Evolutionary conservation across 2,888 invertebrate genomes (phyloP).

Genomic region (Metacarcinus magister): DNA sequence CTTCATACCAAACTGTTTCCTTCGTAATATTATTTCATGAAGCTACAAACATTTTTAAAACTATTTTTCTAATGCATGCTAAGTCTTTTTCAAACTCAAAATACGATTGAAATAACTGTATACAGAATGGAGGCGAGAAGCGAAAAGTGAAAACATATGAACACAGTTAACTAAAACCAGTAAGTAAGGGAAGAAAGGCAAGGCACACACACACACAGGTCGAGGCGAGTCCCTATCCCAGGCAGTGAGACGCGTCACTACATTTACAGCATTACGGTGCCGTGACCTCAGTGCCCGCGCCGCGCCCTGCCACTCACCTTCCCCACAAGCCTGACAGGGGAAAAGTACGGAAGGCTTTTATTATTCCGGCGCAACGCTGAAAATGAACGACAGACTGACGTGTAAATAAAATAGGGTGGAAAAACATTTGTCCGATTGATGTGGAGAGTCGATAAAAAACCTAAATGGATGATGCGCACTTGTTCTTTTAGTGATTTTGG

Average conservation of each 20-base stretch:
- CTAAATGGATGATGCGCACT: background rate
- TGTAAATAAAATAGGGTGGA: constrained; percentile 42
- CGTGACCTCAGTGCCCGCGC: constrained; percentile 6
- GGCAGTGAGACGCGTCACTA: background rate
- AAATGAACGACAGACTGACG: constrained; percentile 46
- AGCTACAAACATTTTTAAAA: background rate
- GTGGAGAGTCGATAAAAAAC: constrained; percentile 1
- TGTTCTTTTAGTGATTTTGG: background rate
- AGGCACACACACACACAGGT: no score
- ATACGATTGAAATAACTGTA: background rate
- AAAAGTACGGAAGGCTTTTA: constrained; percentile 15
- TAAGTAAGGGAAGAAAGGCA: background rate
- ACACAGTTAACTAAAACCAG: constrained; percentile 16
- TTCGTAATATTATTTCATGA: background rate
- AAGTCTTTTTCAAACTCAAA: background rate
- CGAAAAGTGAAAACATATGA: background rate
- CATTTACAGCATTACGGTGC: constrained; percentile 34
- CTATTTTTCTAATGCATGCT: background rate
- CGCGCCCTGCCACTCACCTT: constrained; percentile 27
- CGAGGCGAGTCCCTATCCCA: no score
- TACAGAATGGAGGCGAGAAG: background rate
- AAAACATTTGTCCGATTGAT: constrained; percentile 22
- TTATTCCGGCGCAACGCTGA: constrained; percentile 15
- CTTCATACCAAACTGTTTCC: background rate
- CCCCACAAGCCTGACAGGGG: constrained; percentile 39